A percentile compares a stretch with the other conserved stretches of the same genome.
Conservation (phyloP, 2,797 vertebrate genomes). For the Anabacerthia variegaticeps region DNA sequence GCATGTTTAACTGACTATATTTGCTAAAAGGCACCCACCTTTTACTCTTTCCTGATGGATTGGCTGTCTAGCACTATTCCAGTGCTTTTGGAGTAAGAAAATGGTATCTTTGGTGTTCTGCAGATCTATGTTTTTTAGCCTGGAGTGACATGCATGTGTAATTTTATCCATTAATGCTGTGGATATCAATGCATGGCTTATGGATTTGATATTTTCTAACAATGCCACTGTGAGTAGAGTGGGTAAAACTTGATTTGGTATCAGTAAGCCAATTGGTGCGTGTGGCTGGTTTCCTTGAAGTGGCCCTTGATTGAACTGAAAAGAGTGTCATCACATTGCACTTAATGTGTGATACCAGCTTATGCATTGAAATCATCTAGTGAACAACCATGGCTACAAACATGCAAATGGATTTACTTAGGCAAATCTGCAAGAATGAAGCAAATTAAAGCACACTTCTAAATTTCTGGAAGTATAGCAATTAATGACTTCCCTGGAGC, state of each 20-base stretch:
- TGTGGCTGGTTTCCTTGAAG: neutral
- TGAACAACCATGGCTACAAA: neutral
- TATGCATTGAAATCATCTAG: neutral
- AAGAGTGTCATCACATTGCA: neutral
- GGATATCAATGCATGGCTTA: neutral
- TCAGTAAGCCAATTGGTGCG: neutral
- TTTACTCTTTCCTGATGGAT: neutral
- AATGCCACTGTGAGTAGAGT: neutral
- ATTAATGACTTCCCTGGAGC: neutral
- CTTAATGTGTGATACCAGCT: neutral
- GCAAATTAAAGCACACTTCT: neutral
- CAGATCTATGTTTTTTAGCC: accelerated
- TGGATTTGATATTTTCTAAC: neutral
- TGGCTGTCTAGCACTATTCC: neutral
- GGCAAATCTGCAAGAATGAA: neutral
- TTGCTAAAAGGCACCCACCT: neutral
- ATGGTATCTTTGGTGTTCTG: neutral
- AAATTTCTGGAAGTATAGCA: neutral
- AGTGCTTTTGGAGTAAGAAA: neutral
- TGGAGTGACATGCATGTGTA: neutral
- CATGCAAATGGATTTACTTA: neutral
- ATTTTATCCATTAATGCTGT: neutral
- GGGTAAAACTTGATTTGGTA: neutral
- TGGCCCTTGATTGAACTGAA: neutral
- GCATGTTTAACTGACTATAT: accelerated